Conservation (phyloP, 2,113 vertebrate genomes). For the Calonectris borealis region DNA sequence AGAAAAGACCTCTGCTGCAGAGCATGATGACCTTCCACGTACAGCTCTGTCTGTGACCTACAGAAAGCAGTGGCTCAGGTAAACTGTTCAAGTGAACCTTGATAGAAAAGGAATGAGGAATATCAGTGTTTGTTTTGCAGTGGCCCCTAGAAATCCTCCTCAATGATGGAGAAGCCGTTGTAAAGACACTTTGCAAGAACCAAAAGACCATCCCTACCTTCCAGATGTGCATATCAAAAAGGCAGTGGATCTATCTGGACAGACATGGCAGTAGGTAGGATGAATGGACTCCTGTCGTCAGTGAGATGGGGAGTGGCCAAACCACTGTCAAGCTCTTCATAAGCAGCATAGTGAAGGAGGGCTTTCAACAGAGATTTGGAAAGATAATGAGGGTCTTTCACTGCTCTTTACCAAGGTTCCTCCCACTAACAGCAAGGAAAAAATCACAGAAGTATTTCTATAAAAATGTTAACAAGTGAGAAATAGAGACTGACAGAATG, state of each 20-base stretch:
- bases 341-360: neutral
- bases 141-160: neutral
- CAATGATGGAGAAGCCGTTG: neutral
- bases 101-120: neutral
- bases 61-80: neutral
- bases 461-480: constrained; percentile 38
- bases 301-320: neutral
- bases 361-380: neutral
- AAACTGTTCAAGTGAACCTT: neutral
- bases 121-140: neutral
- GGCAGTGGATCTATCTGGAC: neutral
- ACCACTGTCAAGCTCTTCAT: neutral
- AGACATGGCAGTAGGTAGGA: neutral
- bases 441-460: neutral
- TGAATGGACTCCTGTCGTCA: neutral
- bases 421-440: neutral
- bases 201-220: neutral
- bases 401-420: neutral
- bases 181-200: neutral
- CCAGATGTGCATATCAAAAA: neutral
- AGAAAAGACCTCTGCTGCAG: neutral
- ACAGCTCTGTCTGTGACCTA: neutral
- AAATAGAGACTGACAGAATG: constrained; percentile 27
- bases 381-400: neutral
- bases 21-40: neutral